Base-by-base conservation (phyloP, 2,797 vertebrate genomes). In the Megalops cyprinoides region DNA sequence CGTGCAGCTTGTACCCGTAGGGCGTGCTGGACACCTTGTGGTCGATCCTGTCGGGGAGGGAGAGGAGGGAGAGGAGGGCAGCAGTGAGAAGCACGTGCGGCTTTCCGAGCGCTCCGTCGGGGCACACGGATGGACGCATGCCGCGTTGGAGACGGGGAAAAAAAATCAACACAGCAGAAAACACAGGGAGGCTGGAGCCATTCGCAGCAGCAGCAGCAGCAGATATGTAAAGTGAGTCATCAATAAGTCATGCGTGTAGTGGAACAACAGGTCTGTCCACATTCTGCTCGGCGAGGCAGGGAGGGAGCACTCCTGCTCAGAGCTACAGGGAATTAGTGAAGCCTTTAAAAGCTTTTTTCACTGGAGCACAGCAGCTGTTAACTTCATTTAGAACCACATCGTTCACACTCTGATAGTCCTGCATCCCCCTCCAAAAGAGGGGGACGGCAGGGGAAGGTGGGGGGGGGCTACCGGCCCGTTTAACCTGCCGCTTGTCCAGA, bases 1-100 rank as follows among this genome's bases (percentile, higher is more conserved):
- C 97, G 84, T 99, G 96, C 84, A 96, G 94, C 91, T 96, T 97
- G 92, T 94, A 98, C 84, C 96, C 96, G 56, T 93, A 94, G 51
- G 95, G 94, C 78, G 92, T 91, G 85, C 92, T 95, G 79, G 97
- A 97, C 93, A 99, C 96, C 91, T 99, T 99, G 90, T 94, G 94
- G 89, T 98, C 96, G 62, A 99, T 99, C 92, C 98, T 99, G 82
- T 44, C 42, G 34, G 76, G 23, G 1, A 14, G 37, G 6, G 48
- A 44, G 9, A 49, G 20, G 48, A 25, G 10, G 37, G 46, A 73
- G 25, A 18, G 58, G 58, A 7, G n/a, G 12, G 1, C 25, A 14
- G 2, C 10, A 25, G 9, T 28, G 25, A 75, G n/a, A 20, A 23
- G 49, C 46, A n/a, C 46, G 6, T 23, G 46, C 31, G 58, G 25